Evolutionary conservation across 2,797 vertebrate species (phyloP).

Genomic region (Argentina silus): DNA sequence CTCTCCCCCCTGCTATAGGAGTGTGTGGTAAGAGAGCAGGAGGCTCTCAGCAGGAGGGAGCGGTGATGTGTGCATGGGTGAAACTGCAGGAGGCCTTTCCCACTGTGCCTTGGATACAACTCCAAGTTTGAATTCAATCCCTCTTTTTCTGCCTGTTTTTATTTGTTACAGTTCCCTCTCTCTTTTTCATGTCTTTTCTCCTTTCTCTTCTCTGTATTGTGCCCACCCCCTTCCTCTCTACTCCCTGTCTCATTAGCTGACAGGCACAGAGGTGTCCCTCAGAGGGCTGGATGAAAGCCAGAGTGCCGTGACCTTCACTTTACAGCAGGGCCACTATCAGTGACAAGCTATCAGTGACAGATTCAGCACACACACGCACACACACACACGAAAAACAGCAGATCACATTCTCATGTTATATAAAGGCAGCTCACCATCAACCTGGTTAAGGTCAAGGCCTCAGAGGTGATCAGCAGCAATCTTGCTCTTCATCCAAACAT

Average conservation of each 20-base stretch:
- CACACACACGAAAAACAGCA: not conserved
- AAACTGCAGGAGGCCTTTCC: conserved; percentile 48
- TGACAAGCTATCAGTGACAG: conserved; percentile 73
- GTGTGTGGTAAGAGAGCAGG: conserved; percentile 14
- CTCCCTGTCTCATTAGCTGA: conserved; percentile 73
- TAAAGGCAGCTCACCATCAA: conserved; percentile 63
- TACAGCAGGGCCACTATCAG: conserved; percentile 71
- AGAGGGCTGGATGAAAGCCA: conserved; percentile 72
- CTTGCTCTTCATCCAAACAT: conserved; percentile 34
- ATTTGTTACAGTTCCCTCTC: not conserved
- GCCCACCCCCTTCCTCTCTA: conserved; percentile 8
- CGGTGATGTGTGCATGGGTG: conserved; percentile 30
- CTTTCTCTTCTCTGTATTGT: not conserved
- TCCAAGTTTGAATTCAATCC: not conserved
- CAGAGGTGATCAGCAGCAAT: conserved; percentile 50
- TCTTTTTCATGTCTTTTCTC: not conserved
- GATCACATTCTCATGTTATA: conserved; percentile 49
- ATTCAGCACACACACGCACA: not conserved
- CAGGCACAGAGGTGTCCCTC: conserved; percentile 66
- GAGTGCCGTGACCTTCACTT: conserved; percentile 73
- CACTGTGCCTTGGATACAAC: conserved; percentile 32
- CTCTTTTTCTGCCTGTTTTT: not conserved
- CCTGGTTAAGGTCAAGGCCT: conserved; percentile 57
- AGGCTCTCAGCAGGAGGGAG: conserved; percentile 34
- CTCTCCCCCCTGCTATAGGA: not conserved